Conservation (phyloP, 2,888 invertebrate genomes). For the Melanchra persicariae region DNA sequence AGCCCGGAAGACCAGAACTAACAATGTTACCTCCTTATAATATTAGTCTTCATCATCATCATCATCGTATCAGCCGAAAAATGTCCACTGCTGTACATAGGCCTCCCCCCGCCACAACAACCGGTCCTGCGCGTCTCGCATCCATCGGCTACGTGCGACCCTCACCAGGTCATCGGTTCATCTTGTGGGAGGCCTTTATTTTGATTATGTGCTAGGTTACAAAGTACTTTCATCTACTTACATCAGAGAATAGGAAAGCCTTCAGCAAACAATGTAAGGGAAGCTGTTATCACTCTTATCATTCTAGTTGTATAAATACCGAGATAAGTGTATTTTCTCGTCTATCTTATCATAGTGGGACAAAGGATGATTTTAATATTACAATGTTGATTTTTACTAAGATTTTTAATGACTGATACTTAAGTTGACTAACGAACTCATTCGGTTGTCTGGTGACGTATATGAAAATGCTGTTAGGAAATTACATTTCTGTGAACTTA, state of each 20-base stretch:
- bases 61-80: too few relatives aligned
- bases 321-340: constrained; percentile 39
- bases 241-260: constrained; percentile 21
- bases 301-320: constrained; percentile 23
- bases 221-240: constrained; percentile 6
- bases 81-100: too few relatives aligned
- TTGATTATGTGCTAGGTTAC: not conserved
- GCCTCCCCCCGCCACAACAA: too few relatives aligned
- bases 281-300: constrained; percentile 38
- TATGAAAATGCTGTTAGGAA: not conserved
- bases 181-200: too few relatives aligned
- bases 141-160: too few relatives aligned
- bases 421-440: not conserved
- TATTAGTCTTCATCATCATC: too few relatives aligned
- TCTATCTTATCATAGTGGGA: constrained; percentile 23
- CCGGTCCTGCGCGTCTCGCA: too few relatives aligned
- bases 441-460: not conserved
- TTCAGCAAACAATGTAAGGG: constrained; percentile 28
- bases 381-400: not conserved
- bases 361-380: constrained; percentile 11
- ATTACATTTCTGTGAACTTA: not conserved
- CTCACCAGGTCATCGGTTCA: too few relatives aligned
- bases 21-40: too few relatives aligned
- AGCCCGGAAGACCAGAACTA: too few relatives aligned
- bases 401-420: constrained; percentile 2